Evolutionary conservation across 2,797 vertebrate species (phyloP), one percentile per base, ranked within the genome.

Genomic region (Prionace glauca): DNA sequence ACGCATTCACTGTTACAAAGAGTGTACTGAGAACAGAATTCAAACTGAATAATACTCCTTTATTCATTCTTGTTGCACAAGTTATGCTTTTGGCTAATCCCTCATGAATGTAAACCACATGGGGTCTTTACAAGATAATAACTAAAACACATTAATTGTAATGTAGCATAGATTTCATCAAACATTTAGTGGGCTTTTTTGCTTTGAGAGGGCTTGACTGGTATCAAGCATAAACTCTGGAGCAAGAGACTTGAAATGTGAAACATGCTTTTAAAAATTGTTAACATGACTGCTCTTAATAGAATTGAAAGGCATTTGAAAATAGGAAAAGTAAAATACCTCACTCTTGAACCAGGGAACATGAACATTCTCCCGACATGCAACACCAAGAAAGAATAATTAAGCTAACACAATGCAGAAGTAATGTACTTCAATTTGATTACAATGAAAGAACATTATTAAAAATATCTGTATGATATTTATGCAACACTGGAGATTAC

Each of bases 181-280:
- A 90, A 65, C 81, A 84, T 84, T 84, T 84, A 84, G 45, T 72
- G 24, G 92, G 67, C 10, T 72, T 94, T 26, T 72, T 94, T 94
- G 71, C 41, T 95, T 95, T 95, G n/a, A 50, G 93, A 95, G 71
- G 16, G 98, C 98, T 99, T 99, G 99, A 99, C 99, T 99, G 99
- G 99, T 98, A 98, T 99, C 99, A 99, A 99, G 98, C 98, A 96
- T 97, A 96, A 60, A 71, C 67, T 74, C 45, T 50, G 41, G 26
- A 16, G 67, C 93, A 94, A 77, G 72, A 77, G 93, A 74, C 93
- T 95, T 74, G 62, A 95, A 93, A 95, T 95, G 93, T 95, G 93
- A 95, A 95, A 95, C 50, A 50, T 95, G 93, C 74, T 95, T 69
- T 95, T 77, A 95, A 77, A 87, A 95, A 95, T 29, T 77, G 71